phyloP scores from a whole-genome alignment of 2,797 vertebrate species.

The Poecile montanus region DNA sequence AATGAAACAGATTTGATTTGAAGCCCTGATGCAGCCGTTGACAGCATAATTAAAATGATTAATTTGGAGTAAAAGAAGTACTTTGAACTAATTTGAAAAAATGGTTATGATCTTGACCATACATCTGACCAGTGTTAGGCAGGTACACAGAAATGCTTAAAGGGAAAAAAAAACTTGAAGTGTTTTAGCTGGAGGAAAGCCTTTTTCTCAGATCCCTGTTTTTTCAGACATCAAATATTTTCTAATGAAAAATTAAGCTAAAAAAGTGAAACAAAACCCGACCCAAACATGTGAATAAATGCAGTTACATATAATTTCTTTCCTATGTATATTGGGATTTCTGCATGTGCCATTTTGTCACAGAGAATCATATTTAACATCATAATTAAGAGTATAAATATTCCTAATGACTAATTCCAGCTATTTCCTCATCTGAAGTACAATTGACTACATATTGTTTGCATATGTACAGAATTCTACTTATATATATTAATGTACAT shows the following conservation, averaged over 20 bases:
- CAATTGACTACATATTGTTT: background rate
- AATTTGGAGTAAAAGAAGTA: constrained; percentile 62
- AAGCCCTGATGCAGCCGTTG: constrained; percentile 70
- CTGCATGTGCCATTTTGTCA: background rate
- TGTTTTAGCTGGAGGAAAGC: background rate
- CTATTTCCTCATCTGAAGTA: background rate
- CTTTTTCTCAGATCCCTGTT: background rate
- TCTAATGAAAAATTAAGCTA: background rate
- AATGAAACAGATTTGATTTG: constrained; percentile 67
- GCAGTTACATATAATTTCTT: background rate
- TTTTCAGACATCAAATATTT: background rate
- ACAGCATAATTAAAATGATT: constrained; percentile 79
- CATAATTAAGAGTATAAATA: background rate
- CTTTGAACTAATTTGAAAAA: constrained; percentile 72
- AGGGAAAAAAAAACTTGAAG: background rate
- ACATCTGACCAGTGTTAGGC: background rate
- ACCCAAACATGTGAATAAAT: background rate
- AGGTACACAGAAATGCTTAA: background rate
- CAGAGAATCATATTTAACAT: background rate
- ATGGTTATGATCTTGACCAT: constrained; percentile 45
- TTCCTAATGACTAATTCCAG: background rate
- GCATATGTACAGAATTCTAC: background rate
- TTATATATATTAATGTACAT: background rate
- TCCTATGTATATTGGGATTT: background rate
- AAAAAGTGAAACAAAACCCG: background rate